Conservation (phyloP, 2,888 invertebrate species). For the Leptopterna dolabrata region DNA sequence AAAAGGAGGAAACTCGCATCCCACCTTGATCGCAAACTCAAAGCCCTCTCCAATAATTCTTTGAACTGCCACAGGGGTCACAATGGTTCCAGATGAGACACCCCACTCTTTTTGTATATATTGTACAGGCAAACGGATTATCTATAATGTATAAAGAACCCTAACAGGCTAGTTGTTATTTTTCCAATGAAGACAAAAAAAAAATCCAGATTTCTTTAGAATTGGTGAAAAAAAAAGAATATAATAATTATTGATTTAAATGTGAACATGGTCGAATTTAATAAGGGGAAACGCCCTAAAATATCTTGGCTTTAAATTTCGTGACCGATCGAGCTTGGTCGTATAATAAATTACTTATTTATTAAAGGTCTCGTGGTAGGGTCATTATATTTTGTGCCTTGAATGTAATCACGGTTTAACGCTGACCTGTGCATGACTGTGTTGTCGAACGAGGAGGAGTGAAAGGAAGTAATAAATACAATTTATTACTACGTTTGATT, state of each 20-base stretch:
- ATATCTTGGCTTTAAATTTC: background rate
- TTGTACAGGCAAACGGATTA: conserved; percentile 38
- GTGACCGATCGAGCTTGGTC: conserved; percentile 33
- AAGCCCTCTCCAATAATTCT: conserved; percentile 45
- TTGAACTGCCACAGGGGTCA: conserved; percentile 51
- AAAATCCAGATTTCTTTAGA: background rate
- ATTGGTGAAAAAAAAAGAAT: background rate
- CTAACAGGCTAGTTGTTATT: conserved; percentile 19
- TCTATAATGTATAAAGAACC: conserved; percentile 30
- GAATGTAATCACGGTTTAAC: conserved; percentile 30
- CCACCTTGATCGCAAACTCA: conserved; percentile 58
- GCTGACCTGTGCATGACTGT: background rate
- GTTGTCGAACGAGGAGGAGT: background rate
- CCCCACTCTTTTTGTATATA: conserved; percentile 36
- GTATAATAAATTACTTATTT: background rate
- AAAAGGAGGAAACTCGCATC: conserved; percentile 78
- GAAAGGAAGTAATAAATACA: background rate
- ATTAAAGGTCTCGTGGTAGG: background rate
- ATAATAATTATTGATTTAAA: background rate
- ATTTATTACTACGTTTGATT: conserved; percentile 13
- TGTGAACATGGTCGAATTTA: conserved; percentile 13
- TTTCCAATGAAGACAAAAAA: background rate
- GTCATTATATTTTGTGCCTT: conserved; percentile 40
- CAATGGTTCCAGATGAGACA: conserved; percentile 59
- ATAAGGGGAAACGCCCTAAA: background rate